Percentiles rank a stretch among this genome's conserved stretches.
Evolutionary conservation across 2,888 invertebrate genomes (phyloP).

Genomic region (Crioceris asparagi): DNA sequence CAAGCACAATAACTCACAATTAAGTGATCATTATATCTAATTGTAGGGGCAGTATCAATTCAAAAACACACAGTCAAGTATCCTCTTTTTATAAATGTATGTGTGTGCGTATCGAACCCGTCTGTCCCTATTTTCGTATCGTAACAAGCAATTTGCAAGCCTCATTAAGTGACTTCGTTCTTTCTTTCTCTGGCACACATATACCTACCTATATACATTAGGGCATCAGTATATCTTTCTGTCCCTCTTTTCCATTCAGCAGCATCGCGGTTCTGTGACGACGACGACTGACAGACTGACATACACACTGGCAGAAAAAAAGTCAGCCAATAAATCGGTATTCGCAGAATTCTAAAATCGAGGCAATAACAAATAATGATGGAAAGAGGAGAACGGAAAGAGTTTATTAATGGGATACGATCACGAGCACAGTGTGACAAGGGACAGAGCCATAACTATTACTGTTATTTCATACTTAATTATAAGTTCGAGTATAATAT

Average conservation of each 20-base stretch:
- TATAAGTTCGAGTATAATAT: no score
- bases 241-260: conserved; percentile 9
- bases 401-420: no score
- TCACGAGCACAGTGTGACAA: no score
- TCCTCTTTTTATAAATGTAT: conserved; percentile 26
- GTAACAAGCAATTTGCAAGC: conserved; percentile 38
- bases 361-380: conserved; percentile 34
- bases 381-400: conserved; percentile 9
- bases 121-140: conserved; percentile 33
- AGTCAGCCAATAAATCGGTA: conserved; percentile 26
- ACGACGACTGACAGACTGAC: no score
- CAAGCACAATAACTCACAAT: conserved; percentile 39
- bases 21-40: conserved; percentile 39
- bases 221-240: conserved; percentile 9
- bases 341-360: conserved; percentile 33
- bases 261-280: no score
- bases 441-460: no score
- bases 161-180: conserved; percentile 30
- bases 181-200: no score
- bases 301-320: conserved; percentile 13
- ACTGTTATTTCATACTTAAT: no score
- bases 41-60: conserved; percentile 34
- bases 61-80: conserved; percentile 21
- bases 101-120: conserved; percentile 21
- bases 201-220: neutral